Conservation (phyloP, 2,113 vertebrate species). For the Ciconia maguari region DNA sequence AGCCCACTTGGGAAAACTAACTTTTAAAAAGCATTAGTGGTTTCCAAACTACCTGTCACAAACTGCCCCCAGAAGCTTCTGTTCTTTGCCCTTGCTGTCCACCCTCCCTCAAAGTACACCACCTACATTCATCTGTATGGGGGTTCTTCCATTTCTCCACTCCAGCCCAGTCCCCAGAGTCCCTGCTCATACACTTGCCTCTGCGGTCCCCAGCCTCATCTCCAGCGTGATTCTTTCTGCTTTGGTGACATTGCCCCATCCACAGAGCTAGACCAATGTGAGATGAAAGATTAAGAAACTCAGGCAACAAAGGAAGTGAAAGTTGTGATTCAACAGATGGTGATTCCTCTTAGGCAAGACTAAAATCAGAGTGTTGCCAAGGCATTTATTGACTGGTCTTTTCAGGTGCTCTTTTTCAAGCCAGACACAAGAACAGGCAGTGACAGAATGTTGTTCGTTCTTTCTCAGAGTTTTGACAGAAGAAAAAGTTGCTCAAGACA, state of each 20-base stretch:
- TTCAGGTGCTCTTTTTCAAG: background rate
- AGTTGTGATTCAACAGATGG: background rate
- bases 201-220: background rate
- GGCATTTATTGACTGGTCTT: background rate
- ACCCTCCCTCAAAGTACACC: background rate
- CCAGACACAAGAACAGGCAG: background rate
- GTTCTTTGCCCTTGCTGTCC: background rate
- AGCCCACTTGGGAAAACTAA: background rate
- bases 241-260: accelerated
- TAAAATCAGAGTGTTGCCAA: background rate
- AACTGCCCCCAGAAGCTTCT: background rate
- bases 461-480: background rate
- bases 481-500: background rate
- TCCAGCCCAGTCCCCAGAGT: background rate
- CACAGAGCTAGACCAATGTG: background rate
- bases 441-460: background rate
- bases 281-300: background rate
- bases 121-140: background rate
- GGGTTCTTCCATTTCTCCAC: background rate
- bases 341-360: background rate
- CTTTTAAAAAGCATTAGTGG: background rate
- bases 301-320: slow-evolving; percentile 9
- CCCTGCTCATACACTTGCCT: background rate
- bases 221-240: background rate
- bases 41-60: background rate